Evolutionary conservation across 2,797 vertebrate genomes (phyloP).

Genomic region (Melanotaenia maccullochi): DNA sequence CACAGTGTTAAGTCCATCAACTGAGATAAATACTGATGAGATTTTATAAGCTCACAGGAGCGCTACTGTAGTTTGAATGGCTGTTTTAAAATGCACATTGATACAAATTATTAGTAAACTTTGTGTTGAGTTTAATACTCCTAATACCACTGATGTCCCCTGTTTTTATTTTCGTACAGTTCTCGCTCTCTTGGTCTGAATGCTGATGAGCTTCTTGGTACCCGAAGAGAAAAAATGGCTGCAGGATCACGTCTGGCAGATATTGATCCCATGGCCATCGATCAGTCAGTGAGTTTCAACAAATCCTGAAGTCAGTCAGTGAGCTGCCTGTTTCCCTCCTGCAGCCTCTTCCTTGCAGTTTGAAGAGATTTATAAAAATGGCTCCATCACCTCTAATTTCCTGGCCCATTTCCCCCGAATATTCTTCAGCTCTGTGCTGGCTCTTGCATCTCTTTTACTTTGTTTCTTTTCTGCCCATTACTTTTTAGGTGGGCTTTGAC

Average conservation of each 20-base stretch:
- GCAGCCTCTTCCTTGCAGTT: neutral
- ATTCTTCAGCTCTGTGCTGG: neutral
- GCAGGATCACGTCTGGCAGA: slow-evolving; percentile 87
- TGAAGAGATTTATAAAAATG: neutral
- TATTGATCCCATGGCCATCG: slow-evolving; percentile 89
- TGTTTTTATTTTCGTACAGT: slow-evolving; percentile 64
- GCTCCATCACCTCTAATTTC: neutral
- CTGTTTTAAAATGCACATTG: neutral
- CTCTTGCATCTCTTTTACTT: neutral
- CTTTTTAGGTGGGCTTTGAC: slow-evolving; percentile 86
- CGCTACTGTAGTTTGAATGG: neutral
- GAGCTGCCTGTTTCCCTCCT: neutral
- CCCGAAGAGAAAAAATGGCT: slow-evolving; percentile 85
- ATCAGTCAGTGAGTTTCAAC: slow-evolving; percentile 82
- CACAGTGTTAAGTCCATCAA: too few relatives aligned
- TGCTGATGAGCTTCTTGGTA: slow-evolving; percentile 83
- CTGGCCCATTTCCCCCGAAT: neutral
- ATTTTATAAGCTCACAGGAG: too few relatives aligned
- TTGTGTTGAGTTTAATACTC: neutral
- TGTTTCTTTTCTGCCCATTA: neutral
- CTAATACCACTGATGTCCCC: neutral
- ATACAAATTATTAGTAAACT: neutral
- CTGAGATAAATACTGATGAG: too few relatives aligned
- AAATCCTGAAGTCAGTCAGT: neutral
- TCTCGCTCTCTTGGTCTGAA: slow-evolving; percentile 85